Conservation (phyloP, 2,888 invertebrate species). For the Embidobia sp. region DNA sequence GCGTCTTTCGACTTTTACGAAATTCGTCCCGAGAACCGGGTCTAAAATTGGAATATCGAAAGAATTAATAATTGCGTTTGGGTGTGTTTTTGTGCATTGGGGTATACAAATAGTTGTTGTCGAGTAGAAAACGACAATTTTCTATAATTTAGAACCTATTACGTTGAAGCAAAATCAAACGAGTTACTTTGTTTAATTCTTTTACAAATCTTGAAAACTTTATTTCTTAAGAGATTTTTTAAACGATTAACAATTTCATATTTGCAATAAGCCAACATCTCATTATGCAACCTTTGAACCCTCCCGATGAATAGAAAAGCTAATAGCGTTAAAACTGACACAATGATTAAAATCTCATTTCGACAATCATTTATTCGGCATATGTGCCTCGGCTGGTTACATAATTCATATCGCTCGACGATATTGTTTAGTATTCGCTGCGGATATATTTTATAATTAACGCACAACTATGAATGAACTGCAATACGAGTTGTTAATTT, state of each 20-base stretch:
- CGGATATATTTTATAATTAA: conserved; percentile 53
- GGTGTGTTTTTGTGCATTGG: too few species aligned
- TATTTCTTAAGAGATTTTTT: too few species aligned
- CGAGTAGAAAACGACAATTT: too few species aligned
- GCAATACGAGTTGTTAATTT: conserved; percentile 37
- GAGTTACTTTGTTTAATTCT: too few species aligned
- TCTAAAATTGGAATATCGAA: too few species aligned
- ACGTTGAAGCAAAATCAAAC: too few species aligned
- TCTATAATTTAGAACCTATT: too few species aligned
- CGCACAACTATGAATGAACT: conserved; percentile 32
- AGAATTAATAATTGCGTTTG: too few species aligned
- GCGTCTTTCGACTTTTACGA: conserved; percentile 11
- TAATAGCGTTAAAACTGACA: conserved; percentile 43
- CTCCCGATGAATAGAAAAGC: conserved; percentile 43
- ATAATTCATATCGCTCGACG: conserved; percentile 42
- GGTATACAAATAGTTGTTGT: too few species aligned
- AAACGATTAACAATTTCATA: too few species aligned
- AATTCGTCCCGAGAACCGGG: too few species aligned
- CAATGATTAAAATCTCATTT: conserved; percentile 49
- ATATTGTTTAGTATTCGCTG: conserved; percentile 45
- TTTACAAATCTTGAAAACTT: too few species aligned
- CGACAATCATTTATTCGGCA: conserved; percentile 48
- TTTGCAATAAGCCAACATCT: conserved; percentile 18
- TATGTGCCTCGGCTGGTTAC: conserved; percentile 32
- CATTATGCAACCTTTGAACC: conserved; percentile 36